Percentiles rank a stretch among this genome's conserved stretches.
Evolutionary conservation across 2,113 vertebrate species (phyloP).

Genomic region (Nothocercus julius): DNA sequence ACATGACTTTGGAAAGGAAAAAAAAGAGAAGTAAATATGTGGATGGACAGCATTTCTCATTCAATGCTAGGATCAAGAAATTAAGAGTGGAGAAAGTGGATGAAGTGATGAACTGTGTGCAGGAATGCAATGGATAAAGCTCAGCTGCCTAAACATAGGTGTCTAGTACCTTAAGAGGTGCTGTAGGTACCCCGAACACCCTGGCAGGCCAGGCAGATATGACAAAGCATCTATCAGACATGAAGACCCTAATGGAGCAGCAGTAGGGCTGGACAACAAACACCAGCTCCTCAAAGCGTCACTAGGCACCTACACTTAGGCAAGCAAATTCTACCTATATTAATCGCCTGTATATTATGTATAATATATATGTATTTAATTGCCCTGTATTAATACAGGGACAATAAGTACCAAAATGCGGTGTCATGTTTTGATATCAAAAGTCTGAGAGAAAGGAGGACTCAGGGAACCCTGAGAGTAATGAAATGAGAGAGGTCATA

Average conservation of each 20-base stretch:
- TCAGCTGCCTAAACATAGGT: background rate
- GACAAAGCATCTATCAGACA: background rate
- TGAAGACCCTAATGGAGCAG: background rate
- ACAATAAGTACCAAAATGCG: background rate
- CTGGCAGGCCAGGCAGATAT: accelerated
- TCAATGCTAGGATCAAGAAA: background rate
- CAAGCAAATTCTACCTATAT: background rate
- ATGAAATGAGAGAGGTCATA: background rate
- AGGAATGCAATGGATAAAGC: background rate
- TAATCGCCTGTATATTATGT: background rate
- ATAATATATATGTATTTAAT: background rate
- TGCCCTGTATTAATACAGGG: background rate
- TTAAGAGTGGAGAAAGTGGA: background rate
- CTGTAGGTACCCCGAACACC: background rate
- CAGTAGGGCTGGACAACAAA: background rate
- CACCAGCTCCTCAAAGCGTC: background rate
- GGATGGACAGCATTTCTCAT: background rate
- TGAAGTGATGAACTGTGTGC: background rate
- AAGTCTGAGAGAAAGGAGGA: background rate
- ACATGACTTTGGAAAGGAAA: background rate
- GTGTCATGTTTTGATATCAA: background rate
- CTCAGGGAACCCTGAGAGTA: background rate
- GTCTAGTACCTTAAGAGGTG: accelerated
- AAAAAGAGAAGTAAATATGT: background rate
- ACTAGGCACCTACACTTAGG: background rate